A percentile compares a stretch with the other conserved stretches of the same genome.
These are phyloP conservation scores for Seriola quinqueradiata DNA, from an alignment of 2,113 vertebrate genomes.

Conservation along the genomic window DNA sequence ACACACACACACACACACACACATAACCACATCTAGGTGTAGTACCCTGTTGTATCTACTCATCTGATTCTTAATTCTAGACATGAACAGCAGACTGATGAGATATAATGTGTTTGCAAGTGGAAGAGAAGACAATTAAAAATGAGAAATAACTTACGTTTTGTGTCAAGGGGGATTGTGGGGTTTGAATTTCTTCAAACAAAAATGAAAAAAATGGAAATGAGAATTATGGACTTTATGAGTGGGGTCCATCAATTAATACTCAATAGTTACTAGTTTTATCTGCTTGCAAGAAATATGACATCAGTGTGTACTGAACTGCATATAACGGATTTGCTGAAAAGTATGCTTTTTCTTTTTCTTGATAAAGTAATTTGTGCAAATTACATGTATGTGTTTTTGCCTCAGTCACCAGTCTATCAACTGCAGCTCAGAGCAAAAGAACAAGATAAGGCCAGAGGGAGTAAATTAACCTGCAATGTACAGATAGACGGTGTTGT, in stretches of 20 bases:
- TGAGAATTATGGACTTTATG: constrained; percentile 17
- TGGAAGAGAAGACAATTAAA: constrained; percentile 11
- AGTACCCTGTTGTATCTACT: constrained; percentile 1
- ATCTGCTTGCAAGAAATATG: not conserved
- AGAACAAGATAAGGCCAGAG: constrained; percentile 24
- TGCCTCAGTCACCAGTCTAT: not conserved
- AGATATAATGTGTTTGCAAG: constrained; percentile 1
- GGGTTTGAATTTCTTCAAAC: not conserved
- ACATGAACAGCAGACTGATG: constrained; percentile 1
- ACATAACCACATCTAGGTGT: not conserved
- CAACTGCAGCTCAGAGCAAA: constrained; percentile 34
- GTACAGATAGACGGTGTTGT: constrained; percentile 33
- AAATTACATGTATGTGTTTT: not conserved
- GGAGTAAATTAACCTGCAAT: constrained; percentile 30
- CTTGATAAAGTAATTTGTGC: not conserved
- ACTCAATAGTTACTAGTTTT: constrained; percentile 13
- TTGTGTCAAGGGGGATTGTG: not conserved
- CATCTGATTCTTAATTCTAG: constrained; percentile 30
- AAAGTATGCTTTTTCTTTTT: constrained; percentile 20
- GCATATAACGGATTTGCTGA: not conserved
- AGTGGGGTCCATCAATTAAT: constrained; percentile 11
- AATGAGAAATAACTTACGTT: not conserved
- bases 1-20: not conserved
- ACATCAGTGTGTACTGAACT: constrained; percentile 13
- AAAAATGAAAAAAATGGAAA: constrained; percentile 8